Percentiles rank a stretch among this genome's conserved stretches.
phyloP scores from a whole-genome alignment of 2,113 vertebrate genomes.

The Crotalus tigris region DNA sequence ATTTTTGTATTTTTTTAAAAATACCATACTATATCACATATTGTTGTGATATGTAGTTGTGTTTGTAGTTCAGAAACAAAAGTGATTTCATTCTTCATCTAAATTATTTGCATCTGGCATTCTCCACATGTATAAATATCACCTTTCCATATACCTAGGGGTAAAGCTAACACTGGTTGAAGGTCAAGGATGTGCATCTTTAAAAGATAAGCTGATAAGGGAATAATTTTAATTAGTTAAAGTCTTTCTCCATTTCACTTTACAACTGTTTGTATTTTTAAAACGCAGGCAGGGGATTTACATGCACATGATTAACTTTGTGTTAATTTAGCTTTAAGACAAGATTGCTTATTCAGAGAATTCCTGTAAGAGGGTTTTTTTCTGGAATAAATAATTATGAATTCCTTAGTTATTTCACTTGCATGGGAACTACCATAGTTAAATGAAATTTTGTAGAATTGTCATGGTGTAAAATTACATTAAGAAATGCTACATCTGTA shows the following conservation, averaged over 20 bases:
- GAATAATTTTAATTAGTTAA: neutral
- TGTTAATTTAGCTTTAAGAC: neutral
- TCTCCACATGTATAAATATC: neutral
- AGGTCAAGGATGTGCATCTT: neutral
- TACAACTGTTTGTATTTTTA: neutral
- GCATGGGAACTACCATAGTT: neutral
- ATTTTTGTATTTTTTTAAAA: constrained; percentile 10
- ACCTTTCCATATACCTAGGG: neutral
- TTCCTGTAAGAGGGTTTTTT: neutral
- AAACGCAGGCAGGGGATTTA: neutral
- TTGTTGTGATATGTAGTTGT: no score
- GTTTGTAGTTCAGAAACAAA: neutral
- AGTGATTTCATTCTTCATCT: constrained; percentile 1
- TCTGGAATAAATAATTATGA: no score
- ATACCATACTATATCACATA: neutral
- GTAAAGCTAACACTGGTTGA: neutral
- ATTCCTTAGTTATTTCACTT: neutral
- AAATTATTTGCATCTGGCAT: neutral
- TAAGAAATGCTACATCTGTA: neutral
- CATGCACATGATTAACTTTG: neutral
- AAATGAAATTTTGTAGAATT: neutral
- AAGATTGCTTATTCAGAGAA: neutral
- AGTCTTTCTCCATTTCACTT: neutral
- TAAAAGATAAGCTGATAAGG: neutral
- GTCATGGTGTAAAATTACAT: neutral